These are phyloP conservation scores for Petrosia ficiformis DNA, from an alignment of 37 sponge, comb jelly and placozoan genomes.

Conservation along the genomic window DNA sequence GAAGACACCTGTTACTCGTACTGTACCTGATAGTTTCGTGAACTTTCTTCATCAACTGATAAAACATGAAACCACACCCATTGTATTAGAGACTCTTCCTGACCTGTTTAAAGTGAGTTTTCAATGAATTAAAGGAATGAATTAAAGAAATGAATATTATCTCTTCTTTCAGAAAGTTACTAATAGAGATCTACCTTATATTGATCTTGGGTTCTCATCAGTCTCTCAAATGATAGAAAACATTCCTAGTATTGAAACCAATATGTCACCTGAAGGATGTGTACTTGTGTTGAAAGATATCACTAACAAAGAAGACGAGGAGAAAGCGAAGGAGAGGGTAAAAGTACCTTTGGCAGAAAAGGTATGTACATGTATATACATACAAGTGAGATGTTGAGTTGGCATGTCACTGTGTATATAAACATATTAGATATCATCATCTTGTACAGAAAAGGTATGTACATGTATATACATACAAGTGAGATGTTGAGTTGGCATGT, in stretches of 20 bases:
- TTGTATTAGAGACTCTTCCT: no score
- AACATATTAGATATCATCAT: neutral
- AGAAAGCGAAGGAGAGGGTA: neutral
- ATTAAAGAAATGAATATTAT: no score
- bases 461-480: neutral
- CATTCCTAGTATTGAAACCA: neutral
- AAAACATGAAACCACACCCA: no score
- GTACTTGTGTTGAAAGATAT: neutral
- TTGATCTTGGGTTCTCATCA: neutral
- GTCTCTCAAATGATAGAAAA: no score
- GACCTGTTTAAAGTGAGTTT: no score
- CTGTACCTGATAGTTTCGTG: no score
- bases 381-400: neutral
- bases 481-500: neutral
- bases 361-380: neutral
- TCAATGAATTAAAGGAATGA: no score
- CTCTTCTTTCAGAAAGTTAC: neutral
- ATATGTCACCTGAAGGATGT: conserved; percentile 1
- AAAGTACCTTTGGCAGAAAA: no score
- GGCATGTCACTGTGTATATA: no score
- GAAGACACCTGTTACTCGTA: no score
- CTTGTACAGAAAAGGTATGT: no score
- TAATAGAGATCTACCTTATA: neutral
- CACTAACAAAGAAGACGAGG: neutral
- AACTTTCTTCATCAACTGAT: no score